These are phyloP conservation scores for Orthonyx spaldingii DNA, from an alignment of 2,113 vertebrate genomes.

Conservation along the genomic window DNA sequence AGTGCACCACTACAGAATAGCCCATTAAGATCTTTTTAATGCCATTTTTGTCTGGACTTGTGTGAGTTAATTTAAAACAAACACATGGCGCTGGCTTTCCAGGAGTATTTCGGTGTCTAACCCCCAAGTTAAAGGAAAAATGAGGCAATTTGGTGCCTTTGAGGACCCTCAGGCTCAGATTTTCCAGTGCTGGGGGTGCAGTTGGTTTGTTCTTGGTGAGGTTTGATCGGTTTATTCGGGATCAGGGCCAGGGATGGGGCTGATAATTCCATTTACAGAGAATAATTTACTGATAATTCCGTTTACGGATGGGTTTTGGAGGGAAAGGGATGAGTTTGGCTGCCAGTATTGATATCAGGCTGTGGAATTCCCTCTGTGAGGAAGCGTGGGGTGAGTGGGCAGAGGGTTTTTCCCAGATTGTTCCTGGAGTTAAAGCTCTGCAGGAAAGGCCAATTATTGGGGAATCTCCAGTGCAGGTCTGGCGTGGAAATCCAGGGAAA, in stretches of 20 bases:
- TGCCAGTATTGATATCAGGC: not conserved
- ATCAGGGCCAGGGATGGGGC: not conserved
- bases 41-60: conserved; percentile 8
- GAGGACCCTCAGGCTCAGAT: not conserved
- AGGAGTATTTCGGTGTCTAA: not conserved
- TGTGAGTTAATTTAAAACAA: not conserved
- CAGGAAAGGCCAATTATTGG: not conserved
- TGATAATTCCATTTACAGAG: not conserved
- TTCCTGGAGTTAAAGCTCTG: not conserved
- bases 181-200: not conserved
- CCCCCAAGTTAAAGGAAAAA: not conserved
- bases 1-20: not conserved
- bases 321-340: not conserved
- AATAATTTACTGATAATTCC: no score
- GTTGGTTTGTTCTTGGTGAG: not conserved
- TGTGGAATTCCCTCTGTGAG: not conserved
- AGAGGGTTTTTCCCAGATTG: not conserved
- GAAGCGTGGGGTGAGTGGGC: fast-evolving
- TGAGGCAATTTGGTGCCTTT: not conserved
- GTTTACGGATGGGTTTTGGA: not conserved
- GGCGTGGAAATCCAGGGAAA: not conserved
- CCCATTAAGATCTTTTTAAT: conserved; percentile 26
- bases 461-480: not conserved
- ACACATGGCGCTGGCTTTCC: not conserved
- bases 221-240: fast-evolving